These are phyloP conservation scores for Rhinogobius similis DNA, from an alignment of 2,113 vertebrate genomes.

Conservation along the genomic window DNA sequence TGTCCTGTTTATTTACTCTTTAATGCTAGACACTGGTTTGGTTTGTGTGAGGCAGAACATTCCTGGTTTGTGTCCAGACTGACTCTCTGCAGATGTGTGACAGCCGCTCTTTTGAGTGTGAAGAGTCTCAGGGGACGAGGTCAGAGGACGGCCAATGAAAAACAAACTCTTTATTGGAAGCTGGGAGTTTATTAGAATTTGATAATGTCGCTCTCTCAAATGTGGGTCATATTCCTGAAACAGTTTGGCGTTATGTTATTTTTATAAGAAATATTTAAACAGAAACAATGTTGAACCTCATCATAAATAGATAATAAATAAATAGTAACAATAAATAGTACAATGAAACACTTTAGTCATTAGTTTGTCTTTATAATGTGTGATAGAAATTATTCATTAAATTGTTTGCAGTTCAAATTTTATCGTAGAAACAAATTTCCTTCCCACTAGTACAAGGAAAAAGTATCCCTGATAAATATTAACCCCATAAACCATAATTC, in stretches of 20 bases:
- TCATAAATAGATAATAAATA: no score
- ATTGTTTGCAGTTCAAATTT: no score
- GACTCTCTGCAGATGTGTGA: slow-evolving; percentile 36
- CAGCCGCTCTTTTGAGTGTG: no score
- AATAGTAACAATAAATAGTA: no score
- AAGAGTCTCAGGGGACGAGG: slow-evolving; percentile 5
- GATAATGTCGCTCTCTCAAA: neutral
- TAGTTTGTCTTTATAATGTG: no score
- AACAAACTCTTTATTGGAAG: neutral
- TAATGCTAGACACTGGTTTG: neutral
- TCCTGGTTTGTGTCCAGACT: slow-evolving; percentile 29
- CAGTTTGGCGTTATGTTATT: neutral
- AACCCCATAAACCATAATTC: no score
- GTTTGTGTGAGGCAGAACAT: slow-evolving; percentile 32
- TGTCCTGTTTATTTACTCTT: neutral
- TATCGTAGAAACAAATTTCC: no score
- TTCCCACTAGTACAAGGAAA: no score
- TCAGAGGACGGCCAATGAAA: neutral
- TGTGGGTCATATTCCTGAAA: neutral
- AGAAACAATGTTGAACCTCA: neutral
- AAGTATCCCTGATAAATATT: no score
- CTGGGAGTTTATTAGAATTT: neutral
- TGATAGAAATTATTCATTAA: no score
- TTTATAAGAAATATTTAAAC: neutral
- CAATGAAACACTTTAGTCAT: no score